A percentile compares a stretch with the other conserved stretches of the same genome.
Evolutionary conservation across 2,113 vertebrate species (phyloP).

Genomic region (Oreotrochilus melanogaster): DNA sequence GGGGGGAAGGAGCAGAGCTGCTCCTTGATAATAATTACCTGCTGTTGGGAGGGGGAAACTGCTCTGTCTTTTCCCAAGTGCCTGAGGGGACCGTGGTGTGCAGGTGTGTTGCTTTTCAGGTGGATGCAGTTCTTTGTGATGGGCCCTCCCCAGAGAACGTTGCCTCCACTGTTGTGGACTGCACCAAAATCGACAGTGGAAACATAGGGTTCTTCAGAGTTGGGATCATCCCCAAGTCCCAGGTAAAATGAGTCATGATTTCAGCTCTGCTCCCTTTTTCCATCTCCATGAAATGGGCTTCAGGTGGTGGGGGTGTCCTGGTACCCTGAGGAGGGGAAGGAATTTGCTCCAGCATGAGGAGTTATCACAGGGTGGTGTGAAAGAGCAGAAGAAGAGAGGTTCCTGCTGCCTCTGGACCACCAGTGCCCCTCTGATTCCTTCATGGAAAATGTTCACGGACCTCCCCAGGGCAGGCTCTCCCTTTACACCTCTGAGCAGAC

Average conservation of each 20-base stretch:
- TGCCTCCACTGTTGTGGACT: constrained; percentile 92
- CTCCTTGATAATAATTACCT: background rate
- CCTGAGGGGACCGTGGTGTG: background rate
- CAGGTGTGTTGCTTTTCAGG: constrained; percentile 64
- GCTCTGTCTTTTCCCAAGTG: background rate
- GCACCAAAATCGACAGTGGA: constrained; percentile 87
- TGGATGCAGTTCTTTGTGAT: constrained; percentile 89
- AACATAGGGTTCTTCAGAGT: constrained; percentile 89
- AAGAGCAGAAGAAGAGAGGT: background rate
- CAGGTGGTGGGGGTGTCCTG: background rate
- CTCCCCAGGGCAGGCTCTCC: background rate
- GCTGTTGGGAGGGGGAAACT: background rate
- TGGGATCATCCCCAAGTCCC: constrained; percentile 87
- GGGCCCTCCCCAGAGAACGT: constrained; percentile 91
- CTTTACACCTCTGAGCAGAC: background rate
- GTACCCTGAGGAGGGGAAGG: background rate
- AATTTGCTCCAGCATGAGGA: background rate
- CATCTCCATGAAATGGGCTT: background rate
- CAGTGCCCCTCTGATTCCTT: rapidly evolving
- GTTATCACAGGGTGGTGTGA: background rate
- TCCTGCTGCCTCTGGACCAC: rapidly evolving
- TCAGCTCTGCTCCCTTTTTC: background rate
- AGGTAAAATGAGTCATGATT: constrained; percentile 75
- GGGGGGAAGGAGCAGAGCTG: background rate
- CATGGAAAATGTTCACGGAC: rapidly evolving